Conservation (phyloP, 2,113 vertebrate species). For the Scophthalmus maximus region DNA sequence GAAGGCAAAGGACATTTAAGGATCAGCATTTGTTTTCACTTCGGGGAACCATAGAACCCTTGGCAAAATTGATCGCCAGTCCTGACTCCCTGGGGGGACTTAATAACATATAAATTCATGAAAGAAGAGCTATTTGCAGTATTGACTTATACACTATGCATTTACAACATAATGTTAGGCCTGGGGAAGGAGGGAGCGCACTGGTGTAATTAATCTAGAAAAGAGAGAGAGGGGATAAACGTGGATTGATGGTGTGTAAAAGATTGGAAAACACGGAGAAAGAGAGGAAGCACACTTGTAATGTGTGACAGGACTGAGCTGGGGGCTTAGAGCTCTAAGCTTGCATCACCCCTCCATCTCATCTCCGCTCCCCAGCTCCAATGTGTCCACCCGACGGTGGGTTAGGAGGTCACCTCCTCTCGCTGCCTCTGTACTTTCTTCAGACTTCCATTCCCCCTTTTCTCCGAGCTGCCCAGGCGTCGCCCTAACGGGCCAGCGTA, state of each 20-base stretch:
- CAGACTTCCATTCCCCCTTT: conserved; percentile 24
- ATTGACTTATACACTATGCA: conserved; percentile 83
- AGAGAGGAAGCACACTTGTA: conserved; percentile 42
- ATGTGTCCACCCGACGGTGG: conserved; percentile 40
- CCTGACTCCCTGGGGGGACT: conserved; percentile 70
- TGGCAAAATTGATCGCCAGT: conserved; percentile 74
- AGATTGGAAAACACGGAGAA: conserved; percentile 44
- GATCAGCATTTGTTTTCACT: conserved; percentile 84
- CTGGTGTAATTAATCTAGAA: conserved; percentile 81
- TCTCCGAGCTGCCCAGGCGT: conserved; percentile 31
- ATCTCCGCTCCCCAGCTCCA: conserved; percentile 14
- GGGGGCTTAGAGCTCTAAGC: conserved; percentile 38
- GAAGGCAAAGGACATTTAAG: conserved; percentile 78
- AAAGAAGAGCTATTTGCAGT: conserved; percentile 83
- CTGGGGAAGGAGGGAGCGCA: conserved; percentile 69
- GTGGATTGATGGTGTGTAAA: conserved; percentile 65
- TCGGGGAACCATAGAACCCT: conserved; percentile 73
- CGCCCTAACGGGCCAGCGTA: conserved; percentile 52
- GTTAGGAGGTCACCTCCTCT: conserved; percentile 58
- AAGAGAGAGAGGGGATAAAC: conserved; percentile 66
- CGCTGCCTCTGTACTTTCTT: conserved; percentile 26
- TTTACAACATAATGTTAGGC: conserved; percentile 83
- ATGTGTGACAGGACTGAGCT: conserved; percentile 45
- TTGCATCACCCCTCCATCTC: conserved; percentile 41
- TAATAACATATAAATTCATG: conserved; percentile 84